phyloP scores from a whole-genome alignment of 2,888 invertebrate species.

The Corythucha ciliata region DNA sequence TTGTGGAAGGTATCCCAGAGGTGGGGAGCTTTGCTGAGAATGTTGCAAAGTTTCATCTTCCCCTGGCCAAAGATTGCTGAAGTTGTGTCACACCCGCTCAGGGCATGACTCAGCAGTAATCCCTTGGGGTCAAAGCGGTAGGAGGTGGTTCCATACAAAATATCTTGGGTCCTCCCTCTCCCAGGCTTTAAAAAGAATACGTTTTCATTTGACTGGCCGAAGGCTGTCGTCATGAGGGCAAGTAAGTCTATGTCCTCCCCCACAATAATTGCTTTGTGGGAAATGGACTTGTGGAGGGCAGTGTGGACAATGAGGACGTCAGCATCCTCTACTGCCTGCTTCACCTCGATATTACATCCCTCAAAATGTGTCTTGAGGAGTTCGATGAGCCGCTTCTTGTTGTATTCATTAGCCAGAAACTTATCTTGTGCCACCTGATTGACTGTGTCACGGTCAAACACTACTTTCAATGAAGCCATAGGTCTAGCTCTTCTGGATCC shows the following conservation, averaged over 20 bases:
- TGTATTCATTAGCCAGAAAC: neutral
- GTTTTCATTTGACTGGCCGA: neutral
- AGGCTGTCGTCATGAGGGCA: neutral
- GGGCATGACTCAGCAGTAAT: no score
- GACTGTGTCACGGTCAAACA: neutral
- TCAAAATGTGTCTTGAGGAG: no score
- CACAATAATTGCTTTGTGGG: neutral
- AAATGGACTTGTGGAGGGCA: neutral
- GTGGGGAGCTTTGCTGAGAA: neutral
- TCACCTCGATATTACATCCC: neutral
- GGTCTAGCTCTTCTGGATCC: no score
- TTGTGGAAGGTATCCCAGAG: neutral
- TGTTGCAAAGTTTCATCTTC: no score
- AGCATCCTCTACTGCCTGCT: neutral
- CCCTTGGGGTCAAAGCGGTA: neutral
- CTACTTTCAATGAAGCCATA: no score
- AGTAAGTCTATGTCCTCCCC: conserved; percentile 2
- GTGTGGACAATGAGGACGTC: conserved; percentile 3
- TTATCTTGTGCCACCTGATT: conserved; percentile 7
- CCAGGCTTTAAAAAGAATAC: neutral
- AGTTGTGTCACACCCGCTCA: no score
- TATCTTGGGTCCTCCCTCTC: neutral
- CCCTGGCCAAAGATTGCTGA: no score
- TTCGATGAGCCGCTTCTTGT: neutral
- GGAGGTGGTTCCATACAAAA: neutral